Percentiles rank a stretch among this genome's conserved stretches.
These are phyloP conservation scores for Ibycter americanus DNA, from an alignment of 2,797 vertebrate genomes.

Conservation along the genomic window DNA sequence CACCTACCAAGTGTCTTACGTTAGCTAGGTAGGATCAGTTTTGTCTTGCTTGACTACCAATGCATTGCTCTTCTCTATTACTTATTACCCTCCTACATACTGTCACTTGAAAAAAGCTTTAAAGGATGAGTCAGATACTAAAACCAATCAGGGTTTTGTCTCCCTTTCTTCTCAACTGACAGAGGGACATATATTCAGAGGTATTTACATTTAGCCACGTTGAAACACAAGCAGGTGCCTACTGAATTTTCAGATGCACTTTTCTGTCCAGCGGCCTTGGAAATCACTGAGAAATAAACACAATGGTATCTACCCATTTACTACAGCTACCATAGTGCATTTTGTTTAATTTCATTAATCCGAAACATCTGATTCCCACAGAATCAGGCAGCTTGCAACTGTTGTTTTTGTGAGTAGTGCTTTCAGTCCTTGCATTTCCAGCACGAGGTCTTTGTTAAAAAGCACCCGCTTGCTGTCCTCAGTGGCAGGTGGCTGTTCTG, in stretches of 20 bases:
- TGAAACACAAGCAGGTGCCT: not conserved
- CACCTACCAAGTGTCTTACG: not conserved
- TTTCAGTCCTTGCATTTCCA: not conserved
- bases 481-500: not conserved
- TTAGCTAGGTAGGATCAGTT: not conserved
- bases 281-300: not conserved
- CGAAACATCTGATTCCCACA: not conserved
- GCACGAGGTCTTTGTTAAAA: not conserved
- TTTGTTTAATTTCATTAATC: not conserved
- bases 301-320: not conserved
- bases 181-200: not conserved
- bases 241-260: not conserved
- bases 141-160: not conserved
- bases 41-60: not conserved
- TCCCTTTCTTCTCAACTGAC: not conserved
- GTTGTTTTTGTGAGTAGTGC: not conserved
- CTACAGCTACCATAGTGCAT: not conserved
- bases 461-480: not conserved
- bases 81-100: constrained; percentile 32
- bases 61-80: not conserved
- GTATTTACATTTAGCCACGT: not conserved
- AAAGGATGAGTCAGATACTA: constrained; percentile 41
- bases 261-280: not conserved
- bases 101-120: constrained; percentile 12
- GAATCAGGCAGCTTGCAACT: not conserved